Evolutionary conservation across 2,797 vertebrate species (phyloP).

Genomic region (Streptopelia turtur): DNA sequence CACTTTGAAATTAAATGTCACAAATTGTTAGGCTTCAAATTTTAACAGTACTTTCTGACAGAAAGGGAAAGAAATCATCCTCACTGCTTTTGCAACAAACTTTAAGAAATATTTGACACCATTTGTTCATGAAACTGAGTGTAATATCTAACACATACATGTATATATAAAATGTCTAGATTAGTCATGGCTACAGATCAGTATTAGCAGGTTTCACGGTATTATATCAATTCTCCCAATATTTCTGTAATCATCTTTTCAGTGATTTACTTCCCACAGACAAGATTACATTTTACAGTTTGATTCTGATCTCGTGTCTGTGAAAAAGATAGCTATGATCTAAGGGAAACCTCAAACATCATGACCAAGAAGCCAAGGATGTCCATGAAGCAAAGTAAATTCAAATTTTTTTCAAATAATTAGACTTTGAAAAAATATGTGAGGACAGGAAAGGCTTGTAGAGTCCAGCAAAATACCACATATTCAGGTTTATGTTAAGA

Average conservation of each 20-base stretch:
- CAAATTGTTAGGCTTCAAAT: background rate
- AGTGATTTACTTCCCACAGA: background rate
- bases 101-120: background rate
- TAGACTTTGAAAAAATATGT: background rate
- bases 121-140: background rate
- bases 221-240: background rate
- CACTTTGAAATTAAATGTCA: background rate
- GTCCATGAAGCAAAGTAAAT: background rate
- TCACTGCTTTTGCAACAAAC: background rate
- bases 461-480: background rate
- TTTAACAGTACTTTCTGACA: background rate
- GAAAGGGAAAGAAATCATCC: background rate
- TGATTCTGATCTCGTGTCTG: background rate
- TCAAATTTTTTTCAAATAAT: background rate
- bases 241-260: background rate
- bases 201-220: background rate
- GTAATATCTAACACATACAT: background rate
- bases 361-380: background rate
- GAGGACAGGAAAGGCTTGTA: background rate
- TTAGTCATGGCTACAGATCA: background rate
- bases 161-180: background rate
- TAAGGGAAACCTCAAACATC: background rate
- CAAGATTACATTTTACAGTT: background rate
- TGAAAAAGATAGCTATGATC: background rate
- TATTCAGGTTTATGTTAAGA: background rate